phyloP scores from a whole-genome alignment of 2,888 invertebrate species.

The Morpho deidamia region DNA sequence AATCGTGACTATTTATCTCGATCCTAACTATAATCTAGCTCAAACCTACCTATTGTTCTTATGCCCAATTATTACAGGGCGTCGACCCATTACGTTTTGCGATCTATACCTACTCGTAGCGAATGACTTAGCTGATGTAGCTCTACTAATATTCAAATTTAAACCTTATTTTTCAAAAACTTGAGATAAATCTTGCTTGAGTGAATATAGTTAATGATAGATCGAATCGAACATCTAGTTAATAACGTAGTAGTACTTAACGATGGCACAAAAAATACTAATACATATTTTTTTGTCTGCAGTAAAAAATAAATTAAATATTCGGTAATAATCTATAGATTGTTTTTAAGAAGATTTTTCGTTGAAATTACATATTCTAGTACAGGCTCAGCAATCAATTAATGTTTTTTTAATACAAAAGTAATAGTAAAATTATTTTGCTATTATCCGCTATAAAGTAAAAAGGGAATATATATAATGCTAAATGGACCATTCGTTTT shows the following conservation, averaged over 20 bases:
- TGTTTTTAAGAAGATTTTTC: too few relatives aligned
- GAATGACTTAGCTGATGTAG: conserved; percentile 4
- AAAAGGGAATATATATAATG: too few relatives aligned
- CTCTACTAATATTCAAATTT: background rate
- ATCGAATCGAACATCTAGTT: conserved; percentile 3
- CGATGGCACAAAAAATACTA: background rate
- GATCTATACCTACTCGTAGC: background rate
- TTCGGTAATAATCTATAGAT: too few relatives aligned
- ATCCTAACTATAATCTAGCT: conserved; percentile 21
- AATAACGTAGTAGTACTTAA: background rate
- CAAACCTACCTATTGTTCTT: conserved; percentile 30
- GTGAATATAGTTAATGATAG: background rate
- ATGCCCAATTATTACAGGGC: conserved; percentile 27
- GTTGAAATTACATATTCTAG: too few relatives aligned
- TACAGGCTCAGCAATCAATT: too few relatives aligned
- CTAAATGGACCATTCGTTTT: too few relatives aligned
- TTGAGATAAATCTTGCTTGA: background rate
- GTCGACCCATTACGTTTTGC: conserved; percentile 18
- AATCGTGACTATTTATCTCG: conserved; percentile 33
- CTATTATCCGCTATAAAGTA: too few relatives aligned
- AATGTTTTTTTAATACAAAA: too few relatives aligned
- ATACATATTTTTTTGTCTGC: background rate
- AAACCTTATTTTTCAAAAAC: background rate
- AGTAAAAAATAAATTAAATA: too few relatives aligned
- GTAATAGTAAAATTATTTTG: too few relatives aligned